A percentile compares a stretch with the other conserved stretches of the same genome.
phyloP scores from a whole-genome alignment of 2,888 invertebrate species.

The Maniola hyperantus region DNA sequence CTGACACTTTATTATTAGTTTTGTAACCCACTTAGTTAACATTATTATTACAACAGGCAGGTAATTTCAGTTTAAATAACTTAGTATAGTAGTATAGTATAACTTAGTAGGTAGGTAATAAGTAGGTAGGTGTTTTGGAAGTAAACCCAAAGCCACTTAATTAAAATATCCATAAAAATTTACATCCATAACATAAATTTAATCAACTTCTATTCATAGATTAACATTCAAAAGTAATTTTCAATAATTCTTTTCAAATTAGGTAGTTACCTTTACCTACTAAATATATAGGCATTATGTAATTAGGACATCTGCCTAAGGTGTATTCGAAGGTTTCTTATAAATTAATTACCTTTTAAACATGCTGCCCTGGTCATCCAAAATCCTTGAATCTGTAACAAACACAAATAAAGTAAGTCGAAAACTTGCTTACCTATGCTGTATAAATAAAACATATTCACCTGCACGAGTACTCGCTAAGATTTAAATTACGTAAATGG shows the following conservation, averaged over 20 bases:
- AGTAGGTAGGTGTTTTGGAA: background rate
- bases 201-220: background rate
- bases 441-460: constrained; percentile 1
- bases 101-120: background rate
- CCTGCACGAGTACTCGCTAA: constrained; percentile 4
- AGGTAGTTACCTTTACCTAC: background rate
- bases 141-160: background rate
- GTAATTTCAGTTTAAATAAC: too few species aligned
- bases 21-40: too few species aligned
- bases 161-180: constrained; percentile 8
- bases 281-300: too few species aligned
- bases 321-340: constrained; percentile 1
- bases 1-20: too few species aligned
- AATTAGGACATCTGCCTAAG: constrained; percentile 12
- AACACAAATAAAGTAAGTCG: constrained; percentile 33
- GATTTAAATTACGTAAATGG: constrained; percentile 20
- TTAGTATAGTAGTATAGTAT: too few species aligned
- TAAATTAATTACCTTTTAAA: constrained; percentile 42
- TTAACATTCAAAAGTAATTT: background rate
- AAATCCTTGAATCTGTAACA: constrained; percentile 64
- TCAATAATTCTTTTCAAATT: background rate
- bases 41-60: too few species aligned
- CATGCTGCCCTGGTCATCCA: constrained; percentile 48
- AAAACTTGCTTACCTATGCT: constrained; percentile 1
- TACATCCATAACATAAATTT: background rate